phyloP scores from a whole-genome alignment of 2,888 invertebrate species.

The Ochropleura plecta region DNA sequence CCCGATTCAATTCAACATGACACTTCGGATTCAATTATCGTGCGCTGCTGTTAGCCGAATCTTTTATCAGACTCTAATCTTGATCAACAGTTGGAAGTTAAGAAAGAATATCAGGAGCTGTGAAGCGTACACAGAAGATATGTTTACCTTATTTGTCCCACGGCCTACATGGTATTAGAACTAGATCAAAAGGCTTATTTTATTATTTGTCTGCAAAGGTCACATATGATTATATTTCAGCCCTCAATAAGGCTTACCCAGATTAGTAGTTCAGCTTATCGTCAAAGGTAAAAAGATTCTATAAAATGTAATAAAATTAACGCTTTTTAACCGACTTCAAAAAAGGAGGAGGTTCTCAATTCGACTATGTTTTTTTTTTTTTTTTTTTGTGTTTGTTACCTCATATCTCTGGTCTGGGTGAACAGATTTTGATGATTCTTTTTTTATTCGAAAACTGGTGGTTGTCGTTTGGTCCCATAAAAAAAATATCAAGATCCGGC shows the following conservation, averaged over 20 bases:
- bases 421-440: no score
- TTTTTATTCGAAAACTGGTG: no score
- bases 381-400: no score
- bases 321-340: no score
- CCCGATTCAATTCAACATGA: not conserved
- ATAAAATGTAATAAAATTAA: not conserved
- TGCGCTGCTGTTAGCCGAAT: not conserved
- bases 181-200: constrained; percentile 6
- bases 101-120: constrained; percentile 7
- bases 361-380: no score
- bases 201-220: not conserved
- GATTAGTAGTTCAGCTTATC: not conserved
- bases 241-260: not conserved
- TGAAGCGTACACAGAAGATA: no score
- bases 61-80: constrained; percentile 2
- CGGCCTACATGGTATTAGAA: not conserved
- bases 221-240: not conserved
- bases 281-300: not conserved
- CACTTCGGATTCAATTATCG: not conserved
- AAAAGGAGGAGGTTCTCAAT: no score
- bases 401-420: no score
- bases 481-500: no score
- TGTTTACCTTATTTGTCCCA: no score
- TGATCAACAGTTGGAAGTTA: not conserved
- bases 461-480: no score